phyloP scores from a whole-genome alignment of 2,888 invertebrate species.

The Biston betularia region DNA sequence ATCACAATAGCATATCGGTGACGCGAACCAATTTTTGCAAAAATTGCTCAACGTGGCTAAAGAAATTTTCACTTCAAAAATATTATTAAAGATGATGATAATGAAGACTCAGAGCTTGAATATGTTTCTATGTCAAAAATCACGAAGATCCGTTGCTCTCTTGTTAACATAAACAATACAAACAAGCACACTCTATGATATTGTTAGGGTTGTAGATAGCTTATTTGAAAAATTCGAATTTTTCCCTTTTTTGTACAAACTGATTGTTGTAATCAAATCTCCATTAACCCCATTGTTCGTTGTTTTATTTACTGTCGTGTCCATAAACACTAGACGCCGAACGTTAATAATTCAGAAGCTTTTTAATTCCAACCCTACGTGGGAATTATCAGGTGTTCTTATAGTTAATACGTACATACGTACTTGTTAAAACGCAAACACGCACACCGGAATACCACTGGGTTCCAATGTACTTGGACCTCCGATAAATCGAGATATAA shows the following conservation, averaged over 20 bases:
- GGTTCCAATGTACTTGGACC: conserved; percentile 38
- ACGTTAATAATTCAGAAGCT: conserved; percentile 30
- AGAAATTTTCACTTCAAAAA: no score
- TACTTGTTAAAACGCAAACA: conserved; percentile 46
- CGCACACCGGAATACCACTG: conserved; percentile 39
- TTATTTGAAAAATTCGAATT: background rate
- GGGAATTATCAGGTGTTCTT: conserved; percentile 51
- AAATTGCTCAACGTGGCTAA: no score
- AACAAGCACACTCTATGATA: no score
- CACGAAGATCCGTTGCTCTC: no score
- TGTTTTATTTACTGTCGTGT: conserved; percentile 29
- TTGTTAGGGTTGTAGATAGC: no score
- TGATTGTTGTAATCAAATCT: conserved; percentile 29
- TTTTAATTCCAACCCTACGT: conserved; percentile 33
- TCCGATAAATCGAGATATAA: conserved; percentile 33
- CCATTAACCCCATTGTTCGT: conserved; percentile 25
- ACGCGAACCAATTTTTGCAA: no score
- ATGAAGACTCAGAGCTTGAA: no score
- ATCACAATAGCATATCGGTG: no score
- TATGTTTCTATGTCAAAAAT: no score
- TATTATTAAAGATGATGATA: no score
- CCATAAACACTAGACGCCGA: conserved; percentile 14
- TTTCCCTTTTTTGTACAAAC: conserved; percentile 13
- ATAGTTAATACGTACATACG: conserved; percentile 40
- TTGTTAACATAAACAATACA: no score